Evolutionary conservation across 2,888 invertebrate species (phyloP).

Genomic region (Emesis furor): DNA sequence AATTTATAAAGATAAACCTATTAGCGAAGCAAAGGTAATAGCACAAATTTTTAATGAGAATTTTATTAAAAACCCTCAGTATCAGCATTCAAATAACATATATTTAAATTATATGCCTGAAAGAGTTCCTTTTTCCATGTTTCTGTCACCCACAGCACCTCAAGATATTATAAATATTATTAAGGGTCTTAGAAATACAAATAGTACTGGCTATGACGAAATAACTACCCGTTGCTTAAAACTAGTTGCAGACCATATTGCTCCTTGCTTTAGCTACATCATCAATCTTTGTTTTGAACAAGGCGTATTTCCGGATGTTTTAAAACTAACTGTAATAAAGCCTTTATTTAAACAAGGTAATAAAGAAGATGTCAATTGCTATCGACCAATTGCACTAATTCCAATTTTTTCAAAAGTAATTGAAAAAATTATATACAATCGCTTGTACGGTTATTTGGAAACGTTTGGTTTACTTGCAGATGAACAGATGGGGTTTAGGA

Average conservation of each 20-base stretch:
- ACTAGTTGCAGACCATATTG: background rate
- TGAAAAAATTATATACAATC: background rate
- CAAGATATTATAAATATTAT: background rate
- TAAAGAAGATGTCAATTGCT: background rate
- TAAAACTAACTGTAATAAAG: background rate
- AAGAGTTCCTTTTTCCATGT: no score
- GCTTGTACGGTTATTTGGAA: background rate
- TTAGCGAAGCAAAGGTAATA: background rate
- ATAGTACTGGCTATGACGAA: background rate
- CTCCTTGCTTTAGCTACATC: background rate
- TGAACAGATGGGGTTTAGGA: no score
- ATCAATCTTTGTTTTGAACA: conserved; percentile 9
- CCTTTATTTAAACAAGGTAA: background rate
- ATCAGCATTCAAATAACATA: background rate
- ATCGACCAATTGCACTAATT: background rate
- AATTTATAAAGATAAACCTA: background rate
- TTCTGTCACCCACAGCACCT: background rate
- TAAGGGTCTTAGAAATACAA: background rate
- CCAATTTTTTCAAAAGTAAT: background rate
- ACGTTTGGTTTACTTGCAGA: background rate
- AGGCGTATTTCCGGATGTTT: background rate
- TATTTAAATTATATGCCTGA: background rate
- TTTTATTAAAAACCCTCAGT: background rate
- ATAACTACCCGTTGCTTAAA: background rate
- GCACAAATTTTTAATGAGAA: background rate